A percentile compares a stretch with the other conserved stretches of the same genome.
These are phyloP conservation scores for Melolontha melolontha DNA, from an alignment of 2,888 invertebrate genomes.

Conservation along the genomic window DNA sequence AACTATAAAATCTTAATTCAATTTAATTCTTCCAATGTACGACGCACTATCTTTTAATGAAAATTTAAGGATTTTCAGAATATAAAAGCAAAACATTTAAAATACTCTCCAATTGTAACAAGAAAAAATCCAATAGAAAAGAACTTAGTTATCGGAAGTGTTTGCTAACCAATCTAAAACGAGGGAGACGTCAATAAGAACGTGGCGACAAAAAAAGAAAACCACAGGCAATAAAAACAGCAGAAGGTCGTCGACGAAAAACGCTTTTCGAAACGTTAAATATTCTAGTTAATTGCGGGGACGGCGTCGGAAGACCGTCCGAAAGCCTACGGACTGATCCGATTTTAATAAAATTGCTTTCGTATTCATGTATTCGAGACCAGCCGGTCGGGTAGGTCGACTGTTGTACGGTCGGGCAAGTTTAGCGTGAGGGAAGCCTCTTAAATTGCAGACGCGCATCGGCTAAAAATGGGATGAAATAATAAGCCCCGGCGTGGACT, in stretches of 20 bases:
- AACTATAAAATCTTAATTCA: too few relatives aligned
- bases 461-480: constrained; percentile 41
- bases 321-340: constrained; percentile 20
- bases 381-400: constrained; percentile 16
- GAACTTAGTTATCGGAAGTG: neutral
- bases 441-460: constrained; percentile 34
- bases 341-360: constrained; percentile 35
- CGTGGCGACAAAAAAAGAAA: constrained; percentile 1
- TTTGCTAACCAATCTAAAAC: neutral
- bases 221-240: constrained; percentile 15
- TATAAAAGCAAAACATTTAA: neutral
- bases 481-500: constrained; percentile 45
- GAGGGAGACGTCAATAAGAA: constrained; percentile 12
- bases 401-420: constrained; percentile 11
- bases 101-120: neutral
- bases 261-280: constrained; percentile 31
- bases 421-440: constrained; percentile 20
- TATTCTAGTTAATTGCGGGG: constrained; percentile 23
- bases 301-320: constrained; percentile 28
- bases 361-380: constrained; percentile 37
- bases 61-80: too few relatives aligned
- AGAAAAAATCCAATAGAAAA: neutral
- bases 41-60: too few relatives aligned
- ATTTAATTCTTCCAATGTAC: too few relatives aligned
- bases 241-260: constrained; percentile 20